Conservation (phyloP, 2,113 vertebrate species). For the Pogonocichla stellata region DNA sequence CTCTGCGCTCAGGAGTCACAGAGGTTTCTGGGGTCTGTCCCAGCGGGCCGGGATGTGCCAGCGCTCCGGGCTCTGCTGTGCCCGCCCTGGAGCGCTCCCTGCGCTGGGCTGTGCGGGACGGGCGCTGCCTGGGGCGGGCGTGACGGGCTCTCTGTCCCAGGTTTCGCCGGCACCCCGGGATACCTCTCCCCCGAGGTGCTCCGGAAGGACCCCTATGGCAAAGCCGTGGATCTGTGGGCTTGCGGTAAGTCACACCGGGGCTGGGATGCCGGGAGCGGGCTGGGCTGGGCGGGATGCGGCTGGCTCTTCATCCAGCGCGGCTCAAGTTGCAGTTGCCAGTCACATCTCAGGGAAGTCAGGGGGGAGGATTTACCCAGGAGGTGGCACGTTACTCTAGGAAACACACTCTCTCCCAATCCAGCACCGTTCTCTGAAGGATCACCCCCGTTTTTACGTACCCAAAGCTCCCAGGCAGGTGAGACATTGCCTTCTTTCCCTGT, state of each 20-base stretch:
- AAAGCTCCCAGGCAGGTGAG: neutral
- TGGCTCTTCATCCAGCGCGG: neutral
- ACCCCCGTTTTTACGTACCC: neutral
- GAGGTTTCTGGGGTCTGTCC: neutral
- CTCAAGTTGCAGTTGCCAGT: neutral
- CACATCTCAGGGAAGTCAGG: rapidly evolving
- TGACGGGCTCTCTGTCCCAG: conserved; percentile 66
- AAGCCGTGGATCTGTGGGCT: conserved; percentile 95
- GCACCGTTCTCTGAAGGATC: neutral
- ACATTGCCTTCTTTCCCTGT: rapidly evolving
- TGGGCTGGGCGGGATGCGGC: neutral
- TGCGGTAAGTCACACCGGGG: conserved; percentile 80
- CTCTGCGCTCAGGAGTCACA: neutral
- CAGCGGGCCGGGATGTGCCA: rapidly evolving
- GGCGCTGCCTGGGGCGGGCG: rapidly evolving
- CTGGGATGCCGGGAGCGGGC: rapidly evolving
- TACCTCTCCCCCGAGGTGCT: conserved; percentile 89
- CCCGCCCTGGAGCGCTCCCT: too few relatives aligned
- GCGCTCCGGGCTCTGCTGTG: neutral
- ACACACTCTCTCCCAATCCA: neutral
- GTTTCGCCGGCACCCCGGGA: conserved; percentile 82
- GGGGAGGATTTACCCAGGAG: neutral
- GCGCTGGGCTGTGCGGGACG: neutral
- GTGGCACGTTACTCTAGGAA: neutral
- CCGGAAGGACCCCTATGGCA: conserved; percentile 94